Evolutionary conservation across 1,140 invertebrate species (phyloP), one percentile per base, ranked within the genome.

Genomic region (Lucilia sericata): DNA sequence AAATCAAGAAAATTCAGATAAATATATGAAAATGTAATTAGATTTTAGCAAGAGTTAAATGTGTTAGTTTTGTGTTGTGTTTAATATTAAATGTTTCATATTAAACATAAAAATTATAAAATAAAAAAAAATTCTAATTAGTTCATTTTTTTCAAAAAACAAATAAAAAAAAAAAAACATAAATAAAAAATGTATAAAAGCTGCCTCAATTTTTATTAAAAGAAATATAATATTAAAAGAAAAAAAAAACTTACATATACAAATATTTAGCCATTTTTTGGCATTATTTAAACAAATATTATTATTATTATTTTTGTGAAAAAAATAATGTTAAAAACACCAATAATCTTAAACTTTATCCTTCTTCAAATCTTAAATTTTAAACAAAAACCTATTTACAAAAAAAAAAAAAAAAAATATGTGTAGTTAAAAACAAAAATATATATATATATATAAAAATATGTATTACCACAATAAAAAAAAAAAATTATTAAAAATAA

Each of bases 71-170:
- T 82, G 81, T 65, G 51, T 82, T 82, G 81, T 65, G 51, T 65
- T 82, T 36, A 82, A 82, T 82, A n/a, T 82, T 82, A 65, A 82
- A 70, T 70, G 51, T 82, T 82, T 82, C 60, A 82, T n/a, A 60
- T 82, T 19, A 82, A 21, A 82, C n/a, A 78, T 42, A 42, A 36
- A 78, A 10, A 13, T 30, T 51, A 60, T 55, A 51, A 82, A 25
- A 82, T 14, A 13, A 42, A 82, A 55, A 82, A 55, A 25, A 70
- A 49, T 80, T 80, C 76, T 80, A 80, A 42, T 80, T 80, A 80
- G 19, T 80, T 80, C 76, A 80, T 80, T 80, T 49, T 42, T 51
- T 47, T 9, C 13, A 80, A 5, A 42, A 42, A 76, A 76, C 51
- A 55, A 51, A 80, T 25, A 80, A 80, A 13, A 49, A 42, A n/a